A percentile compares a stretch with the other conserved stretches of the same genome.
Conservation (phyloP, 2,888 invertebrate genomes). For the Ditula angustiorana region DNA sequence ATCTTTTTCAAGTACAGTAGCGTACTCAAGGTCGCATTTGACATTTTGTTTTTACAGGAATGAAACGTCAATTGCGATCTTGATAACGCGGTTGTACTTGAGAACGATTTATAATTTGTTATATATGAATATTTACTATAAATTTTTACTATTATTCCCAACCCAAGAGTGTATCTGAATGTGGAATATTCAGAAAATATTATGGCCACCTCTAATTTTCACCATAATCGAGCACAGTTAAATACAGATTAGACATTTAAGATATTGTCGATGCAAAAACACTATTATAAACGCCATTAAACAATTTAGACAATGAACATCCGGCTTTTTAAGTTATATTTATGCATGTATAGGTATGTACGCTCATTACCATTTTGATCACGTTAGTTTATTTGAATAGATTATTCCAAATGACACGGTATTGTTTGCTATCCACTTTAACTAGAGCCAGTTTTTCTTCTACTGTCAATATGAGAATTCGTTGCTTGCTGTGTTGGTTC, state of each 20-base stretch:
- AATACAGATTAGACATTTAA: conserved; percentile 22
- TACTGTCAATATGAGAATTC: conserved; percentile 20
- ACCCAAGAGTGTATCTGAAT: too few species aligned
- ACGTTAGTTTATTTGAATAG: conserved; percentile 21
- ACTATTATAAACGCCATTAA: conserved; percentile 7
- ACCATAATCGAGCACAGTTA: conserved; percentile 5
- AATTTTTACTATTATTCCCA: too few species aligned
- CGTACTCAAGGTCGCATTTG: too few species aligned
- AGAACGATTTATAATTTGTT: too few species aligned
- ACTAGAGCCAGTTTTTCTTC: conserved; percentile 6
- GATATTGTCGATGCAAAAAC: not conserved
- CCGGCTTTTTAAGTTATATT: not conserved
- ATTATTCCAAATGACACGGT: conserved; percentile 4
- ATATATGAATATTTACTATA: too few species aligned
- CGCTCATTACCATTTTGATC: conserved; percentile 5
- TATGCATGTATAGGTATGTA: not conserved
- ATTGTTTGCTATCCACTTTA: conserved; percentile 20
- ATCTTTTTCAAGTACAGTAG: too few species aligned
- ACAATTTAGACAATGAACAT: conserved; percentile 7
- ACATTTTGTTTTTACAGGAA: too few species aligned
- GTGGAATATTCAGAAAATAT: not conserved
- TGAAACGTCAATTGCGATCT: too few species aligned
- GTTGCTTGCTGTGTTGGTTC: not conserved
- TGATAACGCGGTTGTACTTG: too few species aligned
- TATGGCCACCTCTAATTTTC: not conserved